Percentiles rank a stretch among this genome's conserved stretches.
Conservation (phyloP, 2,888 invertebrate genomes). For the Apotomis capreana region DNA sequence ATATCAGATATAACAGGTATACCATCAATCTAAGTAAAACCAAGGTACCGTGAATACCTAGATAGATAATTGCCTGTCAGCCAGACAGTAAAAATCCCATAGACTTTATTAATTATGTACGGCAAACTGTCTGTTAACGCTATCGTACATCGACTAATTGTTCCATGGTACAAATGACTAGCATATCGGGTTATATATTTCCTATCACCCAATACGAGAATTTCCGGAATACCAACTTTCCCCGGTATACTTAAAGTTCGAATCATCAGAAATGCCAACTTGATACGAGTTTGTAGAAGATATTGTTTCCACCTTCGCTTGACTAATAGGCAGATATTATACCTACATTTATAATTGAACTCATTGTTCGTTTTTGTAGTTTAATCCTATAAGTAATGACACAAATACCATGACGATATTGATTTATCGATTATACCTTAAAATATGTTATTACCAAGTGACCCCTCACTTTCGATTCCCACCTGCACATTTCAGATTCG, state of each 20-base stretch:
- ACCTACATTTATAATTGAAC: background rate
- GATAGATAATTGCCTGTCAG: constrained; percentile 12
- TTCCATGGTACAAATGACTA: constrained; percentile 18
- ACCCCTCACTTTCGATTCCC: too few species aligned
- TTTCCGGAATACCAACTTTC: background rate
- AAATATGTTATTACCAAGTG: too few species aligned
- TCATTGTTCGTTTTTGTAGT: too few species aligned
- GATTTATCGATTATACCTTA: too few species aligned
- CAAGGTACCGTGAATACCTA: background rate
- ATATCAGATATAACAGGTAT: too few species aligned
- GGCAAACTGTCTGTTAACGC: constrained; percentile 25
- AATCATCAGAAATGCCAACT: background rate
- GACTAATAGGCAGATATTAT: background rate
- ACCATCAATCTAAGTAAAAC: background rate
- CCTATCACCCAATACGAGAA: background rate
- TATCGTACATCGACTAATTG: constrained; percentile 17
- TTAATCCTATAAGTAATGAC: too few species aligned
- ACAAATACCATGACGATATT: too few species aligned
- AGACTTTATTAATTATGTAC: constrained; percentile 27
- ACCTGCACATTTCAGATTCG: too few species aligned
- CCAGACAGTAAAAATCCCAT: constrained; percentile 17
- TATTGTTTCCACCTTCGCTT: too few species aligned
- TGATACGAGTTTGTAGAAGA: background rate
- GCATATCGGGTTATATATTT: constrained; percentile 4
- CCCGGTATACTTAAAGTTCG: background rate